These are phyloP conservation scores for Sepiola atlantica DNA, from an alignment of 2,888 invertebrate genomes.

Conservation along the genomic window DNA sequence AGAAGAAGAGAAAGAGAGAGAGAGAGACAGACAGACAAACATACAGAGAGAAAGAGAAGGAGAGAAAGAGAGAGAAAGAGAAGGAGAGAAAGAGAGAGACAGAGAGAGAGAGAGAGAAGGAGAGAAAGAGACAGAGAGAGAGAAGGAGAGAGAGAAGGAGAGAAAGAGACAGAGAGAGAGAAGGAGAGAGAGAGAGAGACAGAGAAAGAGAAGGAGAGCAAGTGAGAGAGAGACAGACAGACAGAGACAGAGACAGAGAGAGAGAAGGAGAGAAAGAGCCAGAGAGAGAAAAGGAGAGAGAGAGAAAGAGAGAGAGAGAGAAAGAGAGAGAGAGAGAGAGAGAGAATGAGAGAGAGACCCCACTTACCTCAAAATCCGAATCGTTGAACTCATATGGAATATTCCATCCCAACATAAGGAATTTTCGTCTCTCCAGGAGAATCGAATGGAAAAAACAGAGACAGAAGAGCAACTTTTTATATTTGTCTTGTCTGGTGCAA, in stretches of 20 bases:
- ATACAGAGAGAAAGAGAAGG: too few relatives aligned
- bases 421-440: slow-evolving; percentile 88
- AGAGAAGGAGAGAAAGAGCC: too few relatives aligned
- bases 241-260: background rate
- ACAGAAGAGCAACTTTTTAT: slow-evolving; percentile 83
- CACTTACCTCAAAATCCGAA: slow-evolving; percentile 88
- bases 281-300: too few relatives aligned
- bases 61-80: background rate
- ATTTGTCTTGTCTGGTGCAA: slow-evolving; percentile 82
- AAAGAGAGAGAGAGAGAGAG: background rate
- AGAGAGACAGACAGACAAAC: too few relatives aligned
- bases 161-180: too few relatives aligned
- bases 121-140: background rate
- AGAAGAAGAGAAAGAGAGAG: too few relatives aligned
- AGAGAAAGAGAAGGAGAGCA: background rate
- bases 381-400: slow-evolving; percentile 92
- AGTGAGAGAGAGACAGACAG: too few relatives aligned
- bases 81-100: background rate
- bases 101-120: background rate
- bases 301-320: background rate
- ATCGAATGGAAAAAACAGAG: slow-evolving; percentile 91
- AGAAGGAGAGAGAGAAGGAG: too few relatives aligned
- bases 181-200: background rate
- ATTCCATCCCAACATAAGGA: slow-evolving; percentile 92
- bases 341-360: too few relatives aligned